Base-by-base conservation (phyloP, 2,888 invertebrate genomes). In the Bellardia bayeri region DNA sequence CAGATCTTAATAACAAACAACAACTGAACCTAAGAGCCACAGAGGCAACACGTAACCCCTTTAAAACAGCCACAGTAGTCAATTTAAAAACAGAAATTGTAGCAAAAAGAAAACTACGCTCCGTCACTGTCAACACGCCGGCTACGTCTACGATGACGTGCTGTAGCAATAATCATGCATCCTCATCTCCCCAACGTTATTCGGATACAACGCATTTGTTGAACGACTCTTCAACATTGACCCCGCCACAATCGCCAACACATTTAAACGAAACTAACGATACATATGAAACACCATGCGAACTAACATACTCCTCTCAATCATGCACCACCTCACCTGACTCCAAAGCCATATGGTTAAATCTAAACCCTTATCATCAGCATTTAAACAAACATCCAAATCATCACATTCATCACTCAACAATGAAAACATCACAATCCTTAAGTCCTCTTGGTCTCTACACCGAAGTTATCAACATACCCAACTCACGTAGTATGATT, bases 401-500 rank as follows among this genome's bases (percentile, higher is more conserved):
- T 71, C 72, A 71, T 40, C 92, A 92, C 13, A 91, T 91, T 1
- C 91, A 92, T 81, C 91, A 91, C 16, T 91, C 92, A 85, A 91
- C 92, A 74, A 93, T 93, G 56, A 93, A 93, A 87, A 91, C 92
- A 40, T 93, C 93, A 33, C 94, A 93, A 76, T 93, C 93, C 5
- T 90, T 93, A 91, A 93, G 93, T 82, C 93, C 93, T 63, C 90
- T 91, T 23, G 88, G 87, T 13, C 82, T 91, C 78, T 89, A 91
- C 40, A 90, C 90, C 33, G 91, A 92, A 79, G 90, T 91, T 8
- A 91, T 91, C 71, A 90, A 91, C 13, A 89, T 94, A 68, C 93
- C 93, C 81, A 93, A 92, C 85, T 94, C 93, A 86, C 91, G 92
- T 72, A 94, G 94, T 90, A 91, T 94, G 91, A 92, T 92, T 88